Base-by-base conservation (phyloP, 1,140 invertebrate genomes). In the Drosophila varians region DNA sequence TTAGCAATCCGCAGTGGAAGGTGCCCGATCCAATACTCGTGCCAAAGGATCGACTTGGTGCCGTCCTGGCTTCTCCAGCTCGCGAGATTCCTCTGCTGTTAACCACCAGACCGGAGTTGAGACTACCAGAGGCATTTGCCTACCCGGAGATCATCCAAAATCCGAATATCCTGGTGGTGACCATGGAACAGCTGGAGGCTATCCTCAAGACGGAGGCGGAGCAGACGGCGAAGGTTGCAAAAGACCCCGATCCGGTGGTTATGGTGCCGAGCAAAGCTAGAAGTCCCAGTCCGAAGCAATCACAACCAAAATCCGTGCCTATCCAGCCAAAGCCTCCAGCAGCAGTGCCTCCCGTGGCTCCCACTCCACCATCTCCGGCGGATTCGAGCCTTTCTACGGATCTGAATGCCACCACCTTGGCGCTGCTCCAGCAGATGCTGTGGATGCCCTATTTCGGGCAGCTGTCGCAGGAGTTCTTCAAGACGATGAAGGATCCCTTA, bases 1-100 rank as follows among this genome's bases (percentile, higher is more conserved):
- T 96, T 12, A 92, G 93, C 34, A 94, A 94, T 68, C 92, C 94
- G 1, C 94, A 94, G 36, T 93, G 95, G 75, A 93, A 94, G 72
- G 93, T 97, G 77, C 96, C 96, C 8, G 96, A 97, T 93, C 96
- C 96, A 8, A 92, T 97, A 52, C 87, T 96, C 48, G 94, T 97
- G 40, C 96, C 96, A 18, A 94, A 95, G 82, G 94, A 96, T 78
- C 93, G 94, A 72, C 90, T 96, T 25, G 94, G 94, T 12, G 92
- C 93, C 6, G 93, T 97, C 11, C 91, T 96, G n/a, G 93, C 94
- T 0, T 93, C 94, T 1, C 96, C 96, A 1, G 95, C 93, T 0
- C 93, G 92, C 36, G 96, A 96, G 92, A 96, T 97, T 53, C 95
- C 96, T 0, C 92, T 94, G 53, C 91, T 97, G 28, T 80, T 96